These are phyloP conservation scores for Brachionus asplanchnoidis DNA, from an alignment of 1,140 invertebrate genomes.

Conservation along the genomic window DNA sequence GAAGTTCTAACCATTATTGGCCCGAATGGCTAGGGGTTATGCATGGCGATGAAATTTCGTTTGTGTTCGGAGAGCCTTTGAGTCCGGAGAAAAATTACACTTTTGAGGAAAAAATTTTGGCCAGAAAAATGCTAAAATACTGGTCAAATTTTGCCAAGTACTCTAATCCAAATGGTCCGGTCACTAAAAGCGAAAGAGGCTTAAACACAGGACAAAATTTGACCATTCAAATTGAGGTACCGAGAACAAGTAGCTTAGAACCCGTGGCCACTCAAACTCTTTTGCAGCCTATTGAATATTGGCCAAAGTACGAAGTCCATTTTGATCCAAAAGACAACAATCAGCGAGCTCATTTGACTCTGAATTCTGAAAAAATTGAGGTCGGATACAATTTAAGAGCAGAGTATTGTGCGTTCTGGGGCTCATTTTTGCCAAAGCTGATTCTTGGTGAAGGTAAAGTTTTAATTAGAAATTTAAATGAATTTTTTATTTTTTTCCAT, in stretches of 20 bases:
- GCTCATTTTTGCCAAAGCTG: conserved; percentile 31
- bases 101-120: conserved; percentile 69
- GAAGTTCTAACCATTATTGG: conserved; percentile 10
- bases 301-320: conserved; percentile 34
- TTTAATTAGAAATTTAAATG: not conserved
- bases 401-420: conserved; percentile 40
- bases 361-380: conserved; percentile 31
- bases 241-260: not conserved
- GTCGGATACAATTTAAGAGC: conserved; percentile 22
- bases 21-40: conserved; percentile 39
- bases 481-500: not conserved
- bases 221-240: not conserved
- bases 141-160: conserved; percentile 81
- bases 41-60: conserved; percentile 70
- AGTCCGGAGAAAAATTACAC: conserved; percentile 69
- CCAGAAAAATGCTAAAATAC: conserved; percentile 75
- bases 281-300: conserved; percentile 3
- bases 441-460: conserved; percentile 27
- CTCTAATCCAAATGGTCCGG: conserved; percentile 23
- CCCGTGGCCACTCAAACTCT: not conserved
- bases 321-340: not conserved
- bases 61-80: conserved; percentile 82
- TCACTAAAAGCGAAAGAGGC: not conserved
- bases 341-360: conserved; percentile 9
- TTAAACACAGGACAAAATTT: not conserved